phyloP scores from a whole-genome alignment of 2,113 vertebrate species.

The Equus przewalskii region DNA sequence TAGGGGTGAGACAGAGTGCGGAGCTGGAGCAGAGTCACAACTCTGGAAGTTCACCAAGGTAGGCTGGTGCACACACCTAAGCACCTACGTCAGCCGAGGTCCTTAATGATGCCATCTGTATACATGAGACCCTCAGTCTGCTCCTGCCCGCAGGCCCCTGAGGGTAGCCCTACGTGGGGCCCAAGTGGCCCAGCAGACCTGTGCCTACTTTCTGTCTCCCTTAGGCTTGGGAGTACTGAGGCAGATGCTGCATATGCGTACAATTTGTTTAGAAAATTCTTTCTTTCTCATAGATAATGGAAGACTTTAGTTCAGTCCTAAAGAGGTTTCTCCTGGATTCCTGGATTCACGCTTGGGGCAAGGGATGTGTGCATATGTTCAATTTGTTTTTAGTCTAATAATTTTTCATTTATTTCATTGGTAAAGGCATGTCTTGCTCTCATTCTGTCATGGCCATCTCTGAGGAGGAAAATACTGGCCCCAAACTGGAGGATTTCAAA shows the following conservation, averaged over 20 bases:
- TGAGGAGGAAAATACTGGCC: neutral
- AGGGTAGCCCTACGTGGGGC: neutral
- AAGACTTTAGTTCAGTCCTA: neutral
- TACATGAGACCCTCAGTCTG: neutral
- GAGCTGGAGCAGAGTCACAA: neutral
- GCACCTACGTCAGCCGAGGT: neutral
- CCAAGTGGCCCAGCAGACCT: neutral
- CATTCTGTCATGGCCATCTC: neutral
- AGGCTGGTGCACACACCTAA: neutral
- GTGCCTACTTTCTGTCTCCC: neutral
- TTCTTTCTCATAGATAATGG: neutral
- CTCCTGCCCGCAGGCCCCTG: neutral
- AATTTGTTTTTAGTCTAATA: neutral
- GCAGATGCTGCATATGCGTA: neutral
- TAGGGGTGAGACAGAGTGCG: too few species aligned
- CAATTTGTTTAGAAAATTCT: neutral
- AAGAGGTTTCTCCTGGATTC: neutral
- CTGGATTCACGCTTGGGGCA: neutral
- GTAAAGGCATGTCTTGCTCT: neutral
- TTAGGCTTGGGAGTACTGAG: neutral
- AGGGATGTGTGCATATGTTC: neutral
- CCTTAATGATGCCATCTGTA: neutral
- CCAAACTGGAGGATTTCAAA: neutral
- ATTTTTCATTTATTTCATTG: neutral
- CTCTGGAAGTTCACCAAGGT: neutral